phyloP scores from a whole-genome alignment of 2,113 vertebrate genomes.

The Pogonocichla stellata region DNA sequence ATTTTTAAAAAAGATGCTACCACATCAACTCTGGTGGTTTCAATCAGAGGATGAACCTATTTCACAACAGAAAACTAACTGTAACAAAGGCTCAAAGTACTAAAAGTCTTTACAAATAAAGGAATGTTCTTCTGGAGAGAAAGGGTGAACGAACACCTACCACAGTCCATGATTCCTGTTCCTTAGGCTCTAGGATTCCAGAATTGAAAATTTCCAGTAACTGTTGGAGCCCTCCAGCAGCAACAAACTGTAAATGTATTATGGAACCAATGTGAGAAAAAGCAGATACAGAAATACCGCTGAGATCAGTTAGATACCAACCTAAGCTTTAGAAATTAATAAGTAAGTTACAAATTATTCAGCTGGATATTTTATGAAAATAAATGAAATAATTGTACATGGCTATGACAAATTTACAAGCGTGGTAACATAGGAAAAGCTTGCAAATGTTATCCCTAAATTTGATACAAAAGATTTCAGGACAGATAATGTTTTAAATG shows the following conservation, averaged over 20 bases:
- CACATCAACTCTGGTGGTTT: not conserved
- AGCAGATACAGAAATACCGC: not conserved
- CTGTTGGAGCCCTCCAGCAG: conserved; percentile 94
- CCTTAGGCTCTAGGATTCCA: conserved; percentile 94
- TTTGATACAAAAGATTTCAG: not conserved
- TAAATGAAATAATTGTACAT: not conserved
- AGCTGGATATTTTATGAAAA: not conserved
- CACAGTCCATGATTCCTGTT: conserved; percentile 98
- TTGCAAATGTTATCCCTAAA: not conserved
- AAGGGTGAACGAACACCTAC: conserved; percentile 72
- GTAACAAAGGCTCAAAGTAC: not conserved
- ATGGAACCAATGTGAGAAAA: conserved; percentile 8
- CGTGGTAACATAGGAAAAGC: not conserved
- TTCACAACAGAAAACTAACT: not conserved
- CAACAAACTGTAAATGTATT: conserved; percentile 86
- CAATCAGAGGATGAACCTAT: not conserved
- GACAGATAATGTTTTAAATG: not conserved
- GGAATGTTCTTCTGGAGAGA: not conserved
- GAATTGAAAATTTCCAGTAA: conserved; percentile 97
- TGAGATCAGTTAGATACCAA: not conserved
- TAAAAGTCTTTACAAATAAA: not conserved
- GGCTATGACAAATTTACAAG: not conserved
- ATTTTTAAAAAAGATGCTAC: not conserved
- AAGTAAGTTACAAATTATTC: not conserved
- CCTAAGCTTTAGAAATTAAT: not conserved